Percentiles rank a stretch among this genome's conserved stretches.
Evolutionary conservation across 2,797 vertebrate species (phyloP).

Genomic region (Lindbergichthys nudifrons): DNA sequence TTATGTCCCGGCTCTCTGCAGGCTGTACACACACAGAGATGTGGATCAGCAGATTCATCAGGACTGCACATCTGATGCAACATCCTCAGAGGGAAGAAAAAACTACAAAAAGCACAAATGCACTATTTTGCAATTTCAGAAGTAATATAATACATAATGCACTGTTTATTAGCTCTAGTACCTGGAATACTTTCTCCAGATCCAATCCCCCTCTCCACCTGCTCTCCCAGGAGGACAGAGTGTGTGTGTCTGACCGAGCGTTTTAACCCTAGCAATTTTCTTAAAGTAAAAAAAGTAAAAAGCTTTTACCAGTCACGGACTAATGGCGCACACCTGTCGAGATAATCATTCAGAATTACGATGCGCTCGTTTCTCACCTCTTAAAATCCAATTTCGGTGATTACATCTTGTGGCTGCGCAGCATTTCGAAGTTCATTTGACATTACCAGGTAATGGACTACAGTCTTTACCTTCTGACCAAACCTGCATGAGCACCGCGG

Average conservation of each 20-base stretch:
- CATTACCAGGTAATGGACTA: slow-evolving; percentile 69
- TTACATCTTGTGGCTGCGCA: slow-evolving; percentile 60
- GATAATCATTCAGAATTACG: slow-evolving; percentile 78
- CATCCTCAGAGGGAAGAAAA: not conserved
- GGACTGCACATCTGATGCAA: not conserved
- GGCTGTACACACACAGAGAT: not conserved
- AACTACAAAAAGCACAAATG: slow-evolving; percentile 18
- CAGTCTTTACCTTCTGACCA: slow-evolving; percentile 62
- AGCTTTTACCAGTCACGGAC: slow-evolving; percentile 39
- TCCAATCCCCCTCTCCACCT: slow-evolving; percentile 44
- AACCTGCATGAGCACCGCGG: slow-evolving; percentile 36
- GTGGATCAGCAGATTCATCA: not conserved
- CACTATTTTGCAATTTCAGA: slow-evolving; percentile 8
- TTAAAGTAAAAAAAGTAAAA: slow-evolving; percentile 15
- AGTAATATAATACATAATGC: slow-evolving; percentile 25
- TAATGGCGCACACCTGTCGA: slow-evolving; percentile 54
- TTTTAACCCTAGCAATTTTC: slow-evolving; percentile 59
- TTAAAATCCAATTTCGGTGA: slow-evolving; percentile 77
- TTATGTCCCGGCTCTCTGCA: not conserved
- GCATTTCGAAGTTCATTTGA: slow-evolving; percentile 64
- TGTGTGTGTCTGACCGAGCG: slow-evolving; percentile 37
- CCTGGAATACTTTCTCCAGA: slow-evolving; percentile 37
- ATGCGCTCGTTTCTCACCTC: slow-evolving; percentile 69
- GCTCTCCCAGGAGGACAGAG: slow-evolving; percentile 26
- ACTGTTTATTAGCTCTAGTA: slow-evolving; percentile 17